phyloP scores from a whole-genome alignment of 2,113 vertebrate species.

The zebrafish (Danio rerio) region GRCz12tu NC_133188.1:9200501-9201000 shows the following conservation, averaged over 20 bases:
- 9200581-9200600: constrained; percentile 71
- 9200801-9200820: constrained; percentile 67
- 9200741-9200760: constrained; percentile 64
- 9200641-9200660: constrained; percentile 77
- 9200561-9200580: constrained; percentile 74
- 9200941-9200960: constrained; percentile 75
- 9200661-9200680: constrained; percentile 69
- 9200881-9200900: constrained; percentile 71
- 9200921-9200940: constrained; percentile 73
- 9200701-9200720: constrained; percentile 72
- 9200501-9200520: constrained; percentile 65
- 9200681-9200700: constrained; percentile 75
- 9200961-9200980: constrained; percentile 79
- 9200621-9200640: constrained; percentile 69
- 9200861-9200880: constrained; percentile 73
- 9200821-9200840: constrained; percentile 74
- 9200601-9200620: constrained; percentile 76
- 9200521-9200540: constrained; percentile 75
- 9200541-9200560: constrained; percentile 44
- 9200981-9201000: constrained; percentile 70
- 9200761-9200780: constrained; percentile 75
- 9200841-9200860: constrained; percentile 74
- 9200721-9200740: constrained; percentile 75
- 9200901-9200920: constrained; percentile 75
- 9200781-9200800: constrained; percentile 76